phyloP scores from a whole-genome alignment of 2,797 vertebrate species.

The Brachymystax lenok region DNA sequence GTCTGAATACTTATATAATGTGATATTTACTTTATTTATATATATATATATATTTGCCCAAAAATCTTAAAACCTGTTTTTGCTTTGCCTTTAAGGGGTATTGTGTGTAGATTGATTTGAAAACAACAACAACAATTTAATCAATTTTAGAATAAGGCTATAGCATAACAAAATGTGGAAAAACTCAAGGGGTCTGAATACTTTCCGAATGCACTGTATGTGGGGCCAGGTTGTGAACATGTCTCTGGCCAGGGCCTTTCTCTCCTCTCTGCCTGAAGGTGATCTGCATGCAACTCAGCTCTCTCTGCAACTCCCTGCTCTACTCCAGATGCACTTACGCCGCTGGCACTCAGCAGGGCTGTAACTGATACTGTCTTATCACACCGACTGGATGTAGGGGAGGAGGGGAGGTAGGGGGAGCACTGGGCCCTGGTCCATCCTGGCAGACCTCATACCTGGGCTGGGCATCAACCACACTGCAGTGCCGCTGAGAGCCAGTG shows the following conservation, averaged over 20 bases:
- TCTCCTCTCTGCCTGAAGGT: constrained; percentile 51
- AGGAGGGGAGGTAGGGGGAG: constrained; percentile 13
- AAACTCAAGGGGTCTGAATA: not conserved
- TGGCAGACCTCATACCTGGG: constrained; percentile 9
- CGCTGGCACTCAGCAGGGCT: constrained; percentile 46
- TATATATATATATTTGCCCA: too few species aligned
- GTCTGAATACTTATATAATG: too few species aligned
- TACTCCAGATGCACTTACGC: constrained; percentile 57
- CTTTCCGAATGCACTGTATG: constrained; percentile 22
- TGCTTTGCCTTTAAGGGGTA: too few species aligned
- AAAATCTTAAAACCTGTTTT: too few species aligned
- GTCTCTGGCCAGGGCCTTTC: constrained; percentile 7
- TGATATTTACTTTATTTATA: too few species aligned
- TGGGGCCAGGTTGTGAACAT: constrained; percentile 53
- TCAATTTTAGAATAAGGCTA: too few species aligned
- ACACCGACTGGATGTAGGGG: constrained; percentile 28
- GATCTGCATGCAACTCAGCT: constrained; percentile 42
- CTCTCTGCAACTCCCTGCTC: constrained; percentile 17
- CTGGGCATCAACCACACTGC: constrained; percentile 34
- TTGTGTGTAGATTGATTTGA: too few species aligned
- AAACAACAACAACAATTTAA: too few species aligned
- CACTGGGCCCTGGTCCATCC: constrained; percentile 49
- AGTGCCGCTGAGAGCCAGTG: not conserved
- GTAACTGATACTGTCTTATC: constrained; percentile 61
- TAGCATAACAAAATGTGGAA: too few species aligned